Evolutionary conservation across 2,113 vertebrate species (phyloP).

Genomic region (Australoheros scitulus): DNA sequence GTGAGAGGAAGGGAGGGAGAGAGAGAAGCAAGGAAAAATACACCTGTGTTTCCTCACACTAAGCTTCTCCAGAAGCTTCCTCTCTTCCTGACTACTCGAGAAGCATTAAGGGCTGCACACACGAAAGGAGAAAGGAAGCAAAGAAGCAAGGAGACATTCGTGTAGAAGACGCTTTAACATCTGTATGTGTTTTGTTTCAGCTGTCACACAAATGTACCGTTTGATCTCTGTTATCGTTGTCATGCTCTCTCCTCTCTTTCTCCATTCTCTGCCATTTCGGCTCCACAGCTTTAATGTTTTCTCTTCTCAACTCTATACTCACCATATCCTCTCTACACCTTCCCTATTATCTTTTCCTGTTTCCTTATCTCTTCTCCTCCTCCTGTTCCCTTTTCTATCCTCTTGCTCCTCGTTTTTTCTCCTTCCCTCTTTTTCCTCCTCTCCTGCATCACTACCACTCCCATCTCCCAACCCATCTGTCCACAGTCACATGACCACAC

Average conservation of each 20-base stretch:
- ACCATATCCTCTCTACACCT: not conserved
- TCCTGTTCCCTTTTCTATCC: not conserved
- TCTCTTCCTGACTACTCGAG: not conserved
- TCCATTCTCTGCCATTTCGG: not conserved
- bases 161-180: not conserved
- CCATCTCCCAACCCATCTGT: conserved; percentile 66
- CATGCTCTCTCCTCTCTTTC: not conserved
- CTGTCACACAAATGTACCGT: not conserved
- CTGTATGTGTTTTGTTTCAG: not conserved
- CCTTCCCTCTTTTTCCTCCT: not conserved
- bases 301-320: not conserved
- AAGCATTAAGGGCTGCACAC: not conserved
- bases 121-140: not conserved
- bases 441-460: conserved; percentile 34
- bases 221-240: not conserved
- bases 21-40: not conserved
- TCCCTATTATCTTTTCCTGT: not conserved
- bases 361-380: not conserved
- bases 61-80: not conserved
- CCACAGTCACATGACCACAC: conserved; percentile 68
- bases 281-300: not conserved
- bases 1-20: no score
- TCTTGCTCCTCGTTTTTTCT: not conserved
- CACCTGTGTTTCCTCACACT: not conserved
- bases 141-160: not conserved